Evolutionary conservation across 2,888 invertebrate genomes (phyloP), one percentile per base, ranked within the genome.

Genomic region (Hydroisotoma schaefferi): DNA sequence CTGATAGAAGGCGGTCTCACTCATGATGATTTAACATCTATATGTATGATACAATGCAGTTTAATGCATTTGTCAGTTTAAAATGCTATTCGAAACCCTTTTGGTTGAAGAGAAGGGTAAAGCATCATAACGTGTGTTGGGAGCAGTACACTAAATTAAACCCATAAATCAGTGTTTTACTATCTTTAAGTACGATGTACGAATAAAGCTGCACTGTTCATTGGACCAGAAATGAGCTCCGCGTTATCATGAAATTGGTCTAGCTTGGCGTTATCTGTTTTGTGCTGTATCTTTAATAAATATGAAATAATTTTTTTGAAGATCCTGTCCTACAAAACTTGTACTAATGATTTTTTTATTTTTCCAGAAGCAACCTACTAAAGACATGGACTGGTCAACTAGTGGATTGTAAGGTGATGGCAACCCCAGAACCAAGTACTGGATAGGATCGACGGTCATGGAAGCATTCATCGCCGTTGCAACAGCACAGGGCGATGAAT

Each of bases 401-500:
- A 49, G 2, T 26, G 49, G 15, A 27, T 3, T 18, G n/a, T n/a
- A 26, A 26, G 53, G 43, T 26, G 53, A 53, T 53, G 53, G 53
- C 40, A n/a, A 40, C 52, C 37, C 15, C 43, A 18, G 40, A 53
- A 38, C 26, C 40, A 3, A 38, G 37, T 29, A 20, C 26, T 20
- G 53, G 53, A 23, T 53, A 53, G 58, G 56, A 40, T 57, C 53
- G 57, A 52, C 57, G 56, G 71, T 63, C 68, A 71, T 71, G 71
- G 71, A 71, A 71, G 71, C 70, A 65, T 71, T 71, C 59, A 66
- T 69, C 65, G 65, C 69, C 59, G 67, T 69, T 58, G 69, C 67
- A 63, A 67, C 65, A 68, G 68, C 69, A 71, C 68, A 71, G 59
- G 67, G 69, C 71, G 71, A 71, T 71, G 71, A 71, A 69, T 68